Conservation (phyloP, 1,140 invertebrate genomes). For the Zaprionus tsacasi region DNA sequence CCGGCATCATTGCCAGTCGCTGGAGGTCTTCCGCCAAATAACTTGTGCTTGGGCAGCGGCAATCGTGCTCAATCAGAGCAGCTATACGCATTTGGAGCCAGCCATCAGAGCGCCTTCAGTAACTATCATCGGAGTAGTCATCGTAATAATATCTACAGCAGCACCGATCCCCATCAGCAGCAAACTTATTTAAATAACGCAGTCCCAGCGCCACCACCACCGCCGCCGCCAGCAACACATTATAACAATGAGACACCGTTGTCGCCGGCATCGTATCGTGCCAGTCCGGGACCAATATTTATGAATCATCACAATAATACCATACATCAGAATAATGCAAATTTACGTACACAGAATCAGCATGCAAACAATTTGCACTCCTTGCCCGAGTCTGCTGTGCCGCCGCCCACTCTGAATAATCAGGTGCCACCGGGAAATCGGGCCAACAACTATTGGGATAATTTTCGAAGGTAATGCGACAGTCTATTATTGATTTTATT, state of each 20-base stretch:
- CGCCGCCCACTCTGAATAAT: conserved; percentile 89
- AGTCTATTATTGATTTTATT: conserved; percentile 25
- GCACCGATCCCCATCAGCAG: conserved; percentile 50
- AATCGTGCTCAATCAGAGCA: conserved; percentile 81
- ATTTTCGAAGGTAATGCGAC: conserved; percentile 91
- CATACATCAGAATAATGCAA: conserved; percentile 80
- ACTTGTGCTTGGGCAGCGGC: conserved; percentile 58
- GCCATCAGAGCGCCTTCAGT: conserved; percentile 67
- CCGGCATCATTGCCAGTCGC: conserved; percentile 48
- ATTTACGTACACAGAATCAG: conserved; percentile 79
- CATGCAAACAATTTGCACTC: conserved; percentile 77
- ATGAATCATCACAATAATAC: conserved; percentile 84
- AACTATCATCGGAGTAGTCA: conserved; percentile 75
- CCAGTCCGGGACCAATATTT: conserved; percentile 78
- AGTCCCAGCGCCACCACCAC: conserved; percentile 41
- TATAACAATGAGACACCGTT: conserved; percentile 77
- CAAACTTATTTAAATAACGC: conserved; percentile 69
- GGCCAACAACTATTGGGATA: conserved; percentile 96
- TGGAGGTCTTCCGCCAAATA: conserved; percentile 58
- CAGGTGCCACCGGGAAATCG: conserved; percentile 94
- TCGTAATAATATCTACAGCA: conserved; percentile 56
- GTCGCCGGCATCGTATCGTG: conserved; percentile 67
- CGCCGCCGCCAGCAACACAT: conserved; percentile 52
- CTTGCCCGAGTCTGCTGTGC: conserved; percentile 51
- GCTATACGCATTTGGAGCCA: conserved; percentile 49